These are phyloP conservation scores for Hemiscyllium ocellatum DNA, from an alignment of 2,113 vertebrate species.

Conservation along the genomic window DNA sequence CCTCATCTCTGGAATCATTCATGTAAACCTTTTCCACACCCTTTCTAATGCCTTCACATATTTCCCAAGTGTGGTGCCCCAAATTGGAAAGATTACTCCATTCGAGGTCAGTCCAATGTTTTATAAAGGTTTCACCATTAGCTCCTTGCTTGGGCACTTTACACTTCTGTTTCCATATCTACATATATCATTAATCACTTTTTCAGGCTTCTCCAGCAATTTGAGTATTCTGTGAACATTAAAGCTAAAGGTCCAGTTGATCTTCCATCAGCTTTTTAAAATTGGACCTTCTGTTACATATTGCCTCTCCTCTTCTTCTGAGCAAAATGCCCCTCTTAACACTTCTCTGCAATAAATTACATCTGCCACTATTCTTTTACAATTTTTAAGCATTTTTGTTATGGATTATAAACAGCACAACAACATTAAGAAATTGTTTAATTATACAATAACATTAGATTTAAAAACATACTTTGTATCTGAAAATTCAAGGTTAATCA, in stretches of 20 bases:
- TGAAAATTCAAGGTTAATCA: conserved; percentile 91
- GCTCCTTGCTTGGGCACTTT: background rate
- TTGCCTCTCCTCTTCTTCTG: background rate
- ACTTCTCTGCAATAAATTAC: background rate
- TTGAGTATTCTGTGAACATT: background rate
- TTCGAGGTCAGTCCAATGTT: background rate
- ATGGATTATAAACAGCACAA: background rate
- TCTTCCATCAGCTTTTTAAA: background rate
- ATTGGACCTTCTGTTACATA: background rate
- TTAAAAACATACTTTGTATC: conserved; percentile 69
- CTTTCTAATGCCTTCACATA: background rate
- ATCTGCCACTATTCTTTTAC: background rate
- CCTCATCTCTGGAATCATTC: background rate
- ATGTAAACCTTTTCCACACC: background rate
- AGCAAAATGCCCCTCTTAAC: background rate
- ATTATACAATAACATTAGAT: background rate
- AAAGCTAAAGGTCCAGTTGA: background rate
- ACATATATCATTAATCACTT: background rate
- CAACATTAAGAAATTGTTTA: background rate
- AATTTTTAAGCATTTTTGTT: background rate
- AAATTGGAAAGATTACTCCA: background rate
- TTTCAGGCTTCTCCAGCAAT: background rate
- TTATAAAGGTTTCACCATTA: background rate
- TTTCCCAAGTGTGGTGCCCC: background rate
- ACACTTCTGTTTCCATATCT: background rate